phyloP scores from a whole-genome alignment of 2,888 invertebrate species.

The Fragum fragum region DNA sequence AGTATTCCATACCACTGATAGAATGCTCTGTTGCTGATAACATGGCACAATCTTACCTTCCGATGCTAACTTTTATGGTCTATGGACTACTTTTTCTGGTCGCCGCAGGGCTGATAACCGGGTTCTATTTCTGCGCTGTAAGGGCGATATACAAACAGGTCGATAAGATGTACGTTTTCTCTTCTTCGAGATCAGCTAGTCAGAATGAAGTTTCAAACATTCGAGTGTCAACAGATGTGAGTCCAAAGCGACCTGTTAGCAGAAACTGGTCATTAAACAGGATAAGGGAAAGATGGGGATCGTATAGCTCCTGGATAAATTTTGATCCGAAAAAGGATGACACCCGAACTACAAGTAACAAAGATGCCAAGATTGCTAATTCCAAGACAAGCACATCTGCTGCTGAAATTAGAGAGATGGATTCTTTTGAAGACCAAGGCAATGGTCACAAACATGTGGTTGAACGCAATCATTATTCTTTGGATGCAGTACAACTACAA shows the following conservation, averaged over 20 bases:
- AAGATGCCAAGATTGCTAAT: too few relatives aligned
- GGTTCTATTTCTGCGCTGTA: background rate
- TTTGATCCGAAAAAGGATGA: background rate
- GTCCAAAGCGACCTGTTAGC: background rate
- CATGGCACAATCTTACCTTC: background rate
- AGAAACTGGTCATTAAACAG: background rate
- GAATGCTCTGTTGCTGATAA: constrained; percentile 8
- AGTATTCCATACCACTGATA: background rate
- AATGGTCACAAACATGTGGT: too few relatives aligned
- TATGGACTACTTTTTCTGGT: background rate
- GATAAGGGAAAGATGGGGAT: background rate
- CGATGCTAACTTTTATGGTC: background rate
- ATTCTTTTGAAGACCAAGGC: too few relatives aligned
- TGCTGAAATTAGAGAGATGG: too few relatives aligned
- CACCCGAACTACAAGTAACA: too few relatives aligned
- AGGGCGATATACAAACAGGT: constrained; percentile 12
- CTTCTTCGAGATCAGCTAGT: background rate
- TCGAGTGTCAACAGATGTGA: background rate
- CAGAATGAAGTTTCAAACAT: background rate
- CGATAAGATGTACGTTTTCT: background rate
- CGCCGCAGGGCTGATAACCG: background rate
- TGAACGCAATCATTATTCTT: too few relatives aligned
- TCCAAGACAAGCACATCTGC: too few relatives aligned
- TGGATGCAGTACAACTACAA: too few relatives aligned
- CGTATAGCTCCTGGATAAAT: background rate